Base-by-base conservation (phyloP, 1,140 invertebrate species). In the Drosophila lacteicornis region DNA sequence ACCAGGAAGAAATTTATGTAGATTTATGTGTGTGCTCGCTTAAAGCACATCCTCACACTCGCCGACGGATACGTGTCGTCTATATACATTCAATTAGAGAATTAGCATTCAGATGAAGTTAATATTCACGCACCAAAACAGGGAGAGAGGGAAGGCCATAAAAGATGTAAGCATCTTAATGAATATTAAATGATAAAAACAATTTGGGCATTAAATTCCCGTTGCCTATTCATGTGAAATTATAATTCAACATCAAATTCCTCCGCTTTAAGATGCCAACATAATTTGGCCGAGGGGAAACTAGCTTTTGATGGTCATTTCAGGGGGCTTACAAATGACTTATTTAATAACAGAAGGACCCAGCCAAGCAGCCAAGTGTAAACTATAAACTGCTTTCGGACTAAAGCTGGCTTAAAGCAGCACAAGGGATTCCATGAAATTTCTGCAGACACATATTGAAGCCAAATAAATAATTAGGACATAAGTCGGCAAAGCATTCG, bases 91-190 rank as follows among this genome's bases (percentile, higher is more conserved):
- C 82, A 81, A 74, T 80, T 49, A 50, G 40, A 77, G 85, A 81
- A 84, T 84, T 84, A 84, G 81, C 81, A 85, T 84, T 71, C 63
- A 84, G 74, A 85, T 85, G 49, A 80, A 80, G 79, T 9, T 68
- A 65, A 78, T 55, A 55, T 69, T 81, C 42, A 59, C 82, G 70
- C 73, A 66, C 61, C 55, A 56, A 6, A 5, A 25, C 19, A 38
- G 51, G 11, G 7, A 17, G 19, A 33, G 13, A 25, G 33, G 47
- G 38, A 25, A 25, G 1, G 19, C 25, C 67, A 73, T 73, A 73
- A 60, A 73, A 73, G 67, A 73, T 73, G 53, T 73, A 73, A 59
- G 67, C 36, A 38, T 73, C 51, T 45, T 73, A 73, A 73, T 60
- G 53, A 59, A 73, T 73, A 73, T 60, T 73, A 51, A 73, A 73